These are phyloP conservation scores for Rotaria magnacalcarata DNA, from an alignment of 2,888 invertebrate species.

Conservation along the genomic window DNA sequence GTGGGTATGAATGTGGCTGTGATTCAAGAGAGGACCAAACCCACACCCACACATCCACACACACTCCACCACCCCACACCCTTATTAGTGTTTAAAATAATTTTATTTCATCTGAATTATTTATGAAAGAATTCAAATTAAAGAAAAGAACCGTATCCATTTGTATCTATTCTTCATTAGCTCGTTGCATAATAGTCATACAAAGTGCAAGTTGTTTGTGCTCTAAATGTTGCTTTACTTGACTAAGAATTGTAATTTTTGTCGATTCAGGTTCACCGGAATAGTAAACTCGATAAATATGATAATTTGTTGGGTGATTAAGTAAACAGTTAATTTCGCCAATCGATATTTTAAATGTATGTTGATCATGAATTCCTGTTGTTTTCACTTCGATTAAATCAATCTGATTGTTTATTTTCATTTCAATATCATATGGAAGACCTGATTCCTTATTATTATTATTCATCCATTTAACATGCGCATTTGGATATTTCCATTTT, in stretches of 20 bases:
- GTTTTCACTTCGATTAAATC: neutral
- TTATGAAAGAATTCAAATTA: too few species aligned
- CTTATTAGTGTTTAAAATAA: too few species aligned
- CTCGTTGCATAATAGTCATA: neutral
- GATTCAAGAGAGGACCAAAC: too few species aligned
- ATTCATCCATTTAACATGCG: neutral
- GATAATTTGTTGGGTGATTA: neutral
- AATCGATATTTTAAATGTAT: neutral
- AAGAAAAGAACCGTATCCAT: too few species aligned
- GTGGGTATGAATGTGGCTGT: too few species aligned
- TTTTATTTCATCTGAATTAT: too few species aligned
- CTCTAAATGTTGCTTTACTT: neutral
- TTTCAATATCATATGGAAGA: neutral
- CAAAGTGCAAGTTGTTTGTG: neutral
- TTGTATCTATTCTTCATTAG: too few species aligned
- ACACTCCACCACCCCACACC: too few species aligned
- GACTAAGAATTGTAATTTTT: neutral
- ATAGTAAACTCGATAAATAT: slow-evolving; percentile 27
- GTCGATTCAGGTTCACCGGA: neutral
- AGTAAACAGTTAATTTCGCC: neutral
- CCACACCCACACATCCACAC: too few species aligned
- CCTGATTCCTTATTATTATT: neutral
- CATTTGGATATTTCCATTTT: neutral
- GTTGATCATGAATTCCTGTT: neutral
- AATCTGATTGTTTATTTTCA: neutral